Evolutionary conservation across 30 jellyfish, hydroid and myxozoan genomes (phyloP), one percentile per base, ranked within the genome.

Genomic region (Cassiopea xamachana): DNA sequence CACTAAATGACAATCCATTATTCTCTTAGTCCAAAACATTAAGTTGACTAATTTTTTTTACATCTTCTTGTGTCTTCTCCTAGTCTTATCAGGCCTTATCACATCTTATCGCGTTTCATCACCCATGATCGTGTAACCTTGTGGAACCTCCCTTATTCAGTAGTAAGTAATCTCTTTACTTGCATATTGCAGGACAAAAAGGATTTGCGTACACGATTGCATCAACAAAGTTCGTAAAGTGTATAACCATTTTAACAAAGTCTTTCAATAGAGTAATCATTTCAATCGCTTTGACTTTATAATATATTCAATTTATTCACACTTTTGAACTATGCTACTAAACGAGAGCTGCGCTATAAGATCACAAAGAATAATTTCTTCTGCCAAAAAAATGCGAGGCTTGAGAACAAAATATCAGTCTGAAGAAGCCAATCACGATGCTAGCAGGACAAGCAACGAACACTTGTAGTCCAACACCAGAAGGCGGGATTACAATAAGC

Each of bases 401-500:
- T 9, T 64, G 6, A 5, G 27, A 64, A 5, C 15, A 2, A 64
- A 64, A 4, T 64, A 64, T 64, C 27, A 7, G 27, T 64, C 74
- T 7, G 15, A 7, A 13, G 43, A 64, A 64, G 74, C 74, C 27
- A 46, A 46, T 3, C 70, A 75, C 46, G 8, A 75, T 45, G 45
- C 46, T 51, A 75, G 46, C 48, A 3, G 4, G 69, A 69, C 84
- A 2, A 18, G 84, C 84, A 69, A 75, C 84, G 39, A 75, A 75
- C 18, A 75, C 61, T 75, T 51, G 48, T 75, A 18, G 18, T 16
- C 84, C 1, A 46, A 46, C 84, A 49, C 67, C 7, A 39, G 67
- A 75, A 75, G 70, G 69, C 69, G 84, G 84, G 84, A 75, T 75
- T 75, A 75, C 69, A 75, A 73, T 2, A 64, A 64, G 74, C 74